Evolutionary conservation across 2,888 invertebrate genomes (phyloP).

Genomic region (Tridacna gigas): DNA sequence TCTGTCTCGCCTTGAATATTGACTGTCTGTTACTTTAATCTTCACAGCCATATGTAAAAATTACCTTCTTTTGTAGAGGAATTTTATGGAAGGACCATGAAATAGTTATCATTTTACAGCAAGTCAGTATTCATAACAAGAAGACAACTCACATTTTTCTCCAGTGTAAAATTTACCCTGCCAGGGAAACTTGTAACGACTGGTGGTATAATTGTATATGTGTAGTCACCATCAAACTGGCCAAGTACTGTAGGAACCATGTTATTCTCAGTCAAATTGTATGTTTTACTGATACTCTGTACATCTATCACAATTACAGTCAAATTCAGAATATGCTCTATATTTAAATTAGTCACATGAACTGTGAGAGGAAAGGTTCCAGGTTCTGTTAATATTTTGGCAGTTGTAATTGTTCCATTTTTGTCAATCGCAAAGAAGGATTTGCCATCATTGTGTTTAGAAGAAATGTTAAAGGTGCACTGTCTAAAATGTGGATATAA

Average conservation of each 20-base stretch:
- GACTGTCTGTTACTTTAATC: too few species aligned
- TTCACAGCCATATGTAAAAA: too few species aligned
- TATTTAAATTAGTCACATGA: background rate
- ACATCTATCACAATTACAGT: conserved; percentile 13
- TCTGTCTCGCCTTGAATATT: too few species aligned
- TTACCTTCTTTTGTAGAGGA: too few species aligned
- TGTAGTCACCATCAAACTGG: background rate
- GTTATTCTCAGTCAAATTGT: background rate
- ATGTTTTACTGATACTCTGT: background rate
- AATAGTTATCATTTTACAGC: too few species aligned
- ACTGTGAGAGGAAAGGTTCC: conserved; percentile 7
- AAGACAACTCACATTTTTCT: background rate
- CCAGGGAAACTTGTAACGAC: too few species aligned
- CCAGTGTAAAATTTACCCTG: background rate
- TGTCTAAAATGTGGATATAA: background rate
- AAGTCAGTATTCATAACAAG: too few species aligned
- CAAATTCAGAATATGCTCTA: background rate
- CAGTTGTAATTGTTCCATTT: conserved; percentile 9
- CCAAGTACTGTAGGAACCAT: background rate
- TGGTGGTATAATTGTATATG: background rate
- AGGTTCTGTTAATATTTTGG: background rate
- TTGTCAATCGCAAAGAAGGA: background rate
- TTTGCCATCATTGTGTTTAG: background rate
- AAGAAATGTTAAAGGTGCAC: background rate
- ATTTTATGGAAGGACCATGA: too few species aligned